phyloP scores from a whole-genome alignment of 2,888 invertebrate species.

The Ectropis crepuscularia region DNA sequence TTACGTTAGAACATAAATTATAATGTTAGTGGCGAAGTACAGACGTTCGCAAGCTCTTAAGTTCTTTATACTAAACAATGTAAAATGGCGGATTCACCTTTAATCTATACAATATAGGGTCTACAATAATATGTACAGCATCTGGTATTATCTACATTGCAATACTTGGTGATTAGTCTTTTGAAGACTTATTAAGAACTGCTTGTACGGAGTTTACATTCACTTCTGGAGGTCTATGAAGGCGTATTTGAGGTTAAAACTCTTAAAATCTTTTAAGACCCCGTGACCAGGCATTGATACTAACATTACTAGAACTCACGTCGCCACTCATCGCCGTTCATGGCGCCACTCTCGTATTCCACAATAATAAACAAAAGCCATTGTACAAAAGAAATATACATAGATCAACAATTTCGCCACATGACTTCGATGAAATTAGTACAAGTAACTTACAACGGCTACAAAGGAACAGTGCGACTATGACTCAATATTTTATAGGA shows the following conservation, averaged over 20 bases:
- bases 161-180: slow-evolving; percentile 29
- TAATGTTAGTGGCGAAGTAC: slow-evolving; percentile 48
- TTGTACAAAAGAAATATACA: too few species aligned
- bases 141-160: slow-evolving; percentile 35
- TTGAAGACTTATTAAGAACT: slow-evolving; percentile 11
- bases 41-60: slow-evolving; percentile 53
- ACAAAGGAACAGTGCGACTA: too few species aligned
- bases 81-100: slow-evolving; percentile 31
- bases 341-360: too few species aligned
- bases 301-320: too few species aligned
- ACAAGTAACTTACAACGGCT: too few species aligned
- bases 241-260: background rate
- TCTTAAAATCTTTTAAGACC: too few species aligned
- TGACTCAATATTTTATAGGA: too few species aligned
- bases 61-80: slow-evolving; percentile 39
- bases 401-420: too few species aligned
- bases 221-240: background rate
- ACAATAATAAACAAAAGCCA: too few species aligned
- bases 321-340: too few species aligned
- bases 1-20: slow-evolving; percentile 40
- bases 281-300: too few species aligned
- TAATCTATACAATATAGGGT: slow-evolving; percentile 30
- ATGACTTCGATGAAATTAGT: too few species aligned
- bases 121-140: slow-evolving; percentile 39
- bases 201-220: slow-evolving; percentile 10